phyloP scores from a whole-genome alignment of 2,888 invertebrate species.

The Mactromeris polynyma region DNA sequence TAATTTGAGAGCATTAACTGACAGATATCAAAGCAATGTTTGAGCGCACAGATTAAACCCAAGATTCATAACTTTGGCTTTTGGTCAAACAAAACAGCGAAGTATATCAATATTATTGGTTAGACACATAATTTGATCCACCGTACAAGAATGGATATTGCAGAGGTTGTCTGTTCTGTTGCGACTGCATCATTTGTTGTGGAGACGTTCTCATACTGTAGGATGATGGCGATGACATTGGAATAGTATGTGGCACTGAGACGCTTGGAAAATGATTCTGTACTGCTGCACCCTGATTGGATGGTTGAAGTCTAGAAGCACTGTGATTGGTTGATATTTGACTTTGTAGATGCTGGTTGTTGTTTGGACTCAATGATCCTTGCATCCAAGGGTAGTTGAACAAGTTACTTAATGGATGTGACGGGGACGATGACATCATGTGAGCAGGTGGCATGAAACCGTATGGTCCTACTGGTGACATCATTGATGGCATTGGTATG shows the following conservation, averaged over 20 bases:
- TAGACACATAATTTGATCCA: neutral
- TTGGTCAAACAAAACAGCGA: neutral
- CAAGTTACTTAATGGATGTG: constrained; percentile 57
- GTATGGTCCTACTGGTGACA: constrained; percentile 71
- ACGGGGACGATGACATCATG: constrained; percentile 66
- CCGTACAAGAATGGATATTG: constrained; percentile 59
- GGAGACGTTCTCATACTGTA: constrained; percentile 64
- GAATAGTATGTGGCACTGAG: constrained; percentile 17
- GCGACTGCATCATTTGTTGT: constrained; percentile 60
- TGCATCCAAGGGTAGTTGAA: constrained; percentile 64
- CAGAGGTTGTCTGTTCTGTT: constrained; percentile 52
- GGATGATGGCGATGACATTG: constrained; percentile 40
- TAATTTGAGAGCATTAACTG: too few species aligned
- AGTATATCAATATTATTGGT: neutral
- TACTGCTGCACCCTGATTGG: constrained; percentile 47
- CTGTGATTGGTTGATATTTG: constrained; percentile 30
- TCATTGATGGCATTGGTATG: constrained; percentile 69
- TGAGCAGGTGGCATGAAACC: constrained; percentile 70
- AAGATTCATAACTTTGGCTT: neutral
- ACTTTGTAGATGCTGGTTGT: constrained; percentile 45
- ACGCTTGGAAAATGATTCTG: constrained; percentile 37
- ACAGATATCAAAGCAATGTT: neutral
- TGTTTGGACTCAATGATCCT: constrained; percentile 55
- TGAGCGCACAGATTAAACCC: neutral
- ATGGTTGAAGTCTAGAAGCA: constrained; percentile 43